A percentile compares a stretch with the other conserved stretches of the same genome.
Evolutionary conservation across 2,888 invertebrate species (phyloP).

Genomic region (Syrista parreyssii): DNA sequence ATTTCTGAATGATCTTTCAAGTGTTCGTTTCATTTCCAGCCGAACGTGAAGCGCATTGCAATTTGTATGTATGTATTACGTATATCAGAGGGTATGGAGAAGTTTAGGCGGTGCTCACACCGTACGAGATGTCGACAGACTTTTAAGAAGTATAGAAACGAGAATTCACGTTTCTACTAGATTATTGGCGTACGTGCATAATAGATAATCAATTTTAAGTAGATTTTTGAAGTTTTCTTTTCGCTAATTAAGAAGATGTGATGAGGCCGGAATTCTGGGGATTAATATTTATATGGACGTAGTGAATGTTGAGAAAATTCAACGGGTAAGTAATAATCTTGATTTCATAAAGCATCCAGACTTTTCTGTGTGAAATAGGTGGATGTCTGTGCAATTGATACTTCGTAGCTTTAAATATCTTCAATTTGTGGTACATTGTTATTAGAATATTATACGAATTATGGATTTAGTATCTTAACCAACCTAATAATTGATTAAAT

Average conservation of each 20-base stretch:
- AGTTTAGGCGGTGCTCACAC: not conserved
- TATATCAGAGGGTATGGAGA: not conserved
- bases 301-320: not conserved
- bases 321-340: not conserved
- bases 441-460: not conserved
- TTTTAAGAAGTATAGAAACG: not conserved
- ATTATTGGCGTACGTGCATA: not conserved
- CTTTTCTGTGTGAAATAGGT: not conserved
- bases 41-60: not conserved
- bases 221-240: not conserved
- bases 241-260: not conserved
- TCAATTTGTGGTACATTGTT: not conserved
- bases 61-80: not conserved
- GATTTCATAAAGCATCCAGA: not conserved
- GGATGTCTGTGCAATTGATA: not conserved
- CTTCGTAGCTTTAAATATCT: not conserved
- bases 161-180: not conserved
- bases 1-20: not conserved
- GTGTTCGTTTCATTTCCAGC: not conserved
- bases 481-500: not conserved
- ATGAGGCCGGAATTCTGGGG: not conserved
- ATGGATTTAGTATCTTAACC: not conserved
- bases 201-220: not conserved
- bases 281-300: not conserved
- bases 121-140: not conserved